phyloP scores from a whole-genome alignment of 2,888 invertebrate species.

The Glaucopsyche alexis region DNA sequence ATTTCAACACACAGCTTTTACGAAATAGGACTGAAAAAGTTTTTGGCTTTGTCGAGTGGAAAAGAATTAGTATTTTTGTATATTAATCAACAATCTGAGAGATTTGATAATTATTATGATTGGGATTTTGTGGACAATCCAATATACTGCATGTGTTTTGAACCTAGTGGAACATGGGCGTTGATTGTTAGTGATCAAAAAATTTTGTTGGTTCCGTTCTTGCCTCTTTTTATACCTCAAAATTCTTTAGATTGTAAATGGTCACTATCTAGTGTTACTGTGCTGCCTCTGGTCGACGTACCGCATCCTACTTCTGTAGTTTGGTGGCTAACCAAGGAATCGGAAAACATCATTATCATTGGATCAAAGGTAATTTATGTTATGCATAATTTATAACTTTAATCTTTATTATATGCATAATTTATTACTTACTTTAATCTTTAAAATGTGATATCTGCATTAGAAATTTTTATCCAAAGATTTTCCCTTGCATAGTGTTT shows the following conservation, averaged over 20 bases:
- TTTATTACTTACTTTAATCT: background rate
- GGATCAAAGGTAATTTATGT: slow-evolving; percentile 80
- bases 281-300: slow-evolving; percentile 61
- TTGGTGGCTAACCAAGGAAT: slow-evolving; percentile 89
- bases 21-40: slow-evolving; percentile 72
- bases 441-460: background rate
- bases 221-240: slow-evolving; percentile 69
- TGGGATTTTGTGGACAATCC: slow-evolving; percentile 75
- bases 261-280: slow-evolving; percentile 73
- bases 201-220: slow-evolving; percentile 71
- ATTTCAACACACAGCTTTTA: slow-evolving; percentile 66
- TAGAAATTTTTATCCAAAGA: too few relatives aligned
- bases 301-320: slow-evolving; percentile 81
- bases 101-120: slow-evolving; percentile 64
- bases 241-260: slow-evolving; percentile 70
- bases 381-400: background rate
- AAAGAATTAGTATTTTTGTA: slow-evolving; percentile 67
- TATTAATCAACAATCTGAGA: slow-evolving; percentile 61
- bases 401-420: background rate
- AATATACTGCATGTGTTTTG: slow-evolving; percentile 88
- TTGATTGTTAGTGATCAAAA: slow-evolving; percentile 81
- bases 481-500: too few relatives aligned
- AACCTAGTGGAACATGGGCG: slow-evolving; percentile 89
- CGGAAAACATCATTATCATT: slow-evolving; percentile 84
- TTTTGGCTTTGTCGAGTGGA: slow-evolving; percentile 67